phyloP scores from a whole-genome alignment of 2,888 invertebrate genomes.

The Lissocephala sabroskyi region DNA sequence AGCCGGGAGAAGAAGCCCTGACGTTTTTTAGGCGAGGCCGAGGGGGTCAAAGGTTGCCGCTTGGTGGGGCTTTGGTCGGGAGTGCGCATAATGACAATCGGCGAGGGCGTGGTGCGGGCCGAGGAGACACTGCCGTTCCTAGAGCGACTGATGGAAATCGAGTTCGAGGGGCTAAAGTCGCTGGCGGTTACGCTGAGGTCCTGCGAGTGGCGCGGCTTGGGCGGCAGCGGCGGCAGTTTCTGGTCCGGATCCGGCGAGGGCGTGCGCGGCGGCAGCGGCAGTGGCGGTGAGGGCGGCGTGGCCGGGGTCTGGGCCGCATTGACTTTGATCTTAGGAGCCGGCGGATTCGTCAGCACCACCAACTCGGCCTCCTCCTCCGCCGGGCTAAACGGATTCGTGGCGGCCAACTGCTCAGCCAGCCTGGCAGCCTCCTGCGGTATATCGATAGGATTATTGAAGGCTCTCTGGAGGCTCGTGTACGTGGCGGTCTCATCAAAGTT shows the following conservation, averaged over 20 bases:
- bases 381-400: constrained; percentile 50
- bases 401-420: neutral
- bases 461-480: constrained; percentile 87
- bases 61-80: constrained; percentile 74
- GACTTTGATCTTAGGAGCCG: constrained; percentile 73
- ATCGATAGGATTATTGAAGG: constrained; percentile 87
- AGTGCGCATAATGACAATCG: constrained; percentile 72
- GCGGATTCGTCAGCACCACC: constrained; percentile 72
- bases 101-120: constrained; percentile 67
- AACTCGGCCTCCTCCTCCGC: constrained; percentile 70
- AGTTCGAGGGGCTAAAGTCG: constrained; percentile 40
- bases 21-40: constrained; percentile 76
- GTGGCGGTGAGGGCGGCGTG: constrained; percentile 52
- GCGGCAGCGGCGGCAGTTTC: constrained; percentile 84
- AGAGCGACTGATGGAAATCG: constrained; percentile 50
- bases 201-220: constrained; percentile 80
- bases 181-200: constrained; percentile 54
- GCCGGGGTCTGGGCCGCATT: constrained; percentile 65
- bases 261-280: constrained; percentile 59
- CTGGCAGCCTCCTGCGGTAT: constrained; percentile 72
- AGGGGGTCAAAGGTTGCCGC: constrained; percentile 71
- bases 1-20: constrained; percentile 79
- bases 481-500: constrained; percentile 85
- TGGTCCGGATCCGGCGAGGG: constrained; percentile 73
- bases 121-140: constrained; percentile 57